These are phyloP conservation scores for Phoenicopterus ruber DNA, from an alignment of 2,113 vertebrate species.

Conservation along the genomic window DNA sequence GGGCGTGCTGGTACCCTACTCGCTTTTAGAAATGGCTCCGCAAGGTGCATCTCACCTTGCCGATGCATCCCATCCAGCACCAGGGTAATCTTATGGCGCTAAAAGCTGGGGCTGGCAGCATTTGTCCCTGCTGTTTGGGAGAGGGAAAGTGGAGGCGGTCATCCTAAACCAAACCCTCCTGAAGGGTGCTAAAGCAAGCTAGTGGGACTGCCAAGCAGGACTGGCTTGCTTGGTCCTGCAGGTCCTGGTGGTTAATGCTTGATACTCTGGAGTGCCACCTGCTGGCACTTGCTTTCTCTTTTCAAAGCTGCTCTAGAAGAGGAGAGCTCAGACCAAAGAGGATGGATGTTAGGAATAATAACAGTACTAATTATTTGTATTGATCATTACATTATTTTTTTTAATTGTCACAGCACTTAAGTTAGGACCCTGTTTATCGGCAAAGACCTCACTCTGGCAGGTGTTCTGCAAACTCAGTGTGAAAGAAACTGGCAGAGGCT, in stretches of 20 bases:
- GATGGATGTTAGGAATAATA: background rate
- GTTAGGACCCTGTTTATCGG: background rate
- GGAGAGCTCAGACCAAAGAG: background rate
- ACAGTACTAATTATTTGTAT: background rate
- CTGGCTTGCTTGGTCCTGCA: background rate
- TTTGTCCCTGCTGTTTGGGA: background rate
- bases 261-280: constrained; percentile 40
- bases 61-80: background rate
- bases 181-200: background rate
- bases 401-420: background rate
- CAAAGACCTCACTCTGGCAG: background rate
- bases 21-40: fast-evolving
- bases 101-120: background rate
- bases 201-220: background rate
- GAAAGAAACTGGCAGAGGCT: background rate
- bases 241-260: background rate
- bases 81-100: background rate
- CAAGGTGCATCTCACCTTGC: background rate
- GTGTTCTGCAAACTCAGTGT: background rate
- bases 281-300: background rate
- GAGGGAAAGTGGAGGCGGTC: fast-evolving
- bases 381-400: background rate
- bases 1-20: background rate
- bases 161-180: background rate
- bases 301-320: background rate